A percentile compares a stretch with the other conserved stretches of the same genome.
phyloP scores from a whole-genome alignment of 2,888 invertebrate species.

The Lycophotia porphyrea region DNA sequence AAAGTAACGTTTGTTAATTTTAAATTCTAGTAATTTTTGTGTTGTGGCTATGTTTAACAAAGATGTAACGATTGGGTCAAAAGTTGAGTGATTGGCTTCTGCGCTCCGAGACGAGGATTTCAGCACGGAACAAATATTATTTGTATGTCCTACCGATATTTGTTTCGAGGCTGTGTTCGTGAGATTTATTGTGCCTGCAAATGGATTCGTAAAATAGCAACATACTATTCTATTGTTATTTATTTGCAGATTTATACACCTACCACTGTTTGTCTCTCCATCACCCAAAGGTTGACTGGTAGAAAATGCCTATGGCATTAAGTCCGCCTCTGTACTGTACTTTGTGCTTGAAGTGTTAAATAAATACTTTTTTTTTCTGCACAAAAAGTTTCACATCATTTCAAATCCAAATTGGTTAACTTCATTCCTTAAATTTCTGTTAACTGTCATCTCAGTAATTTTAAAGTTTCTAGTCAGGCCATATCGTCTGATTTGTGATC shows the following conservation, averaged over 20 bases:
- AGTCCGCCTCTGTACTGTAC: too few relatives aligned
- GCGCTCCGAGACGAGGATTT: neutral
- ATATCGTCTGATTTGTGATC: neutral
- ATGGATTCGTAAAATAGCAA: slow-evolving; percentile 1
- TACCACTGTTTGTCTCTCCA: too few relatives aligned
- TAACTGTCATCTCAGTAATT: neutral
- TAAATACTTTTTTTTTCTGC: neutral
- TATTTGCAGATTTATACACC: too few relatives aligned
- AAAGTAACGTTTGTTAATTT: neutral
- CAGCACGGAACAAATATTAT: slow-evolving; percentile 5
- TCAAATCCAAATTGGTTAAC: neutral
- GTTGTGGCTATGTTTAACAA: neutral
- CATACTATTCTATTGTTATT: too few relatives aligned
- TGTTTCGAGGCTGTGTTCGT: neutral
- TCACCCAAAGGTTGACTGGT: too few relatives aligned
- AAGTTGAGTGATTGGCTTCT: slow-evolving; percentile 1
- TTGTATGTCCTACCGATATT: slow-evolving; percentile 4
- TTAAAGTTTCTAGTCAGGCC: neutral
- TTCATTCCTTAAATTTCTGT: neutral
- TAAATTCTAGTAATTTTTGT: neutral
- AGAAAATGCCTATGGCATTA: too few relatives aligned
- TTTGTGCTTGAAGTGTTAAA: too few relatives aligned
- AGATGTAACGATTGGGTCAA: neutral
- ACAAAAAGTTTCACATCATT: neutral
- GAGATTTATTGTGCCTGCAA: slow-evolving; percentile 12